Conservation (phyloP, 2,888 invertebrate genomes). For the Heliconius sara region DNA sequence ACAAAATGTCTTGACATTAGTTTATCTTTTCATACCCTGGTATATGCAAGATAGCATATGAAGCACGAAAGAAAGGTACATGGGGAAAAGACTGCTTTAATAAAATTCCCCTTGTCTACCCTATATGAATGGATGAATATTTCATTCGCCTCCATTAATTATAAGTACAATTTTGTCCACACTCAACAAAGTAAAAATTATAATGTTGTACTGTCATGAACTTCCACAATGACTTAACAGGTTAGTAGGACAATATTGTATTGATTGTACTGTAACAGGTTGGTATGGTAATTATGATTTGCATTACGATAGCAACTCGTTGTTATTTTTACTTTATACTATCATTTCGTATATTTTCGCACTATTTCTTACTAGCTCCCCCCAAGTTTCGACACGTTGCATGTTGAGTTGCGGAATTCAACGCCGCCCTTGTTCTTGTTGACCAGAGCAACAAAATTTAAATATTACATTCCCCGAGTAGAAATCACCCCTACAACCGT, state of each 20-base stretch:
- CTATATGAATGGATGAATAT: too few species aligned
- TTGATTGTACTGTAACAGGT: slow-evolving; percentile 25
- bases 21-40: too few species aligned
- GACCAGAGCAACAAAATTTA: too few species aligned
- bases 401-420: neutral
- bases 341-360: neutral
- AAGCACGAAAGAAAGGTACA: too few species aligned
- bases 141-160: neutral
- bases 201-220: neutral
- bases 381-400: neutral
- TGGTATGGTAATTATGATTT: slow-evolving; percentile 24
- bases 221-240: neutral
- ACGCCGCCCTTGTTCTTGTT: too few species aligned
- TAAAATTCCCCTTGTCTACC: too few species aligned
- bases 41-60: too few species aligned
- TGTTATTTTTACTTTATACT: neutral
- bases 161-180: neutral
- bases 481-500: neutral
- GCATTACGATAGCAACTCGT: neutral
- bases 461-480: neutral
- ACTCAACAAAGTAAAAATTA: neutral
- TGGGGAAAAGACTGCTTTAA: too few species aligned
- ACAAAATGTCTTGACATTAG: too few species aligned
- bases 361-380: neutral
- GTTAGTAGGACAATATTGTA: slow-evolving; percentile 26